Base-by-base conservation (phyloP, 2,797 vertebrate species). In the Sebastes hopkinsi region DNA sequence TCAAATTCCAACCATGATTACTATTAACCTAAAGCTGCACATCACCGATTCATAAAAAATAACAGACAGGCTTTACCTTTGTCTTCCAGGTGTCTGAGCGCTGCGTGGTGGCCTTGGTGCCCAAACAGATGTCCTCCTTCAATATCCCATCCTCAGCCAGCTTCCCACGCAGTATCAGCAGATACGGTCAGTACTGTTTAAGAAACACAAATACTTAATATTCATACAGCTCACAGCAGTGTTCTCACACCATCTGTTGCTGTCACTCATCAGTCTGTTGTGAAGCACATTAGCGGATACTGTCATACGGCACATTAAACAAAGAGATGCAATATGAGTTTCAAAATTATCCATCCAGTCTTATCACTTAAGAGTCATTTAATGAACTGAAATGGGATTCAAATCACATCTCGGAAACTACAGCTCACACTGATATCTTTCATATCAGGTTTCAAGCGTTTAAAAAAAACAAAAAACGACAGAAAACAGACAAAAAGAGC, bases 61-160 rank as follows among this genome's bases (percentile, higher is more conserved):
- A 50, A 72, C 6, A 12, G 11, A 4, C 12, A 50, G 20, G 14
- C 30, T 62, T 58, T 75, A 69, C 69, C 75, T 93, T 88, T 86
- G 67, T 90, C 65, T 81, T 66, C 2, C 94, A 99, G 98, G 98
- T 99, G 61, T 99, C 98, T 0, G 99, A 99, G 86, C 97, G 98
- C 85, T 99, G 98, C 0, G 96, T 99, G 56, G 98, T 99, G 90
- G 99, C 99, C 59, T 95, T 99, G 65, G 99, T 99, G 34, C 97
- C 98, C 77, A 99, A 99, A 76, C 98, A 99, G 94, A 99, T 98
- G 75, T 99, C 98, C 13, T 99, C 97, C 64, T 99, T 98, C 96
- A 99, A 99, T 88, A 98, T 99, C 50, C 97, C 98, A 13, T 96
- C 97, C 68, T 98, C 98, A 2, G 97, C 98, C 90, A 99, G 98